Evolutionary conservation across 2,113 vertebrate species (phyloP).

Genomic region (Phaetusa simplex): DNA sequence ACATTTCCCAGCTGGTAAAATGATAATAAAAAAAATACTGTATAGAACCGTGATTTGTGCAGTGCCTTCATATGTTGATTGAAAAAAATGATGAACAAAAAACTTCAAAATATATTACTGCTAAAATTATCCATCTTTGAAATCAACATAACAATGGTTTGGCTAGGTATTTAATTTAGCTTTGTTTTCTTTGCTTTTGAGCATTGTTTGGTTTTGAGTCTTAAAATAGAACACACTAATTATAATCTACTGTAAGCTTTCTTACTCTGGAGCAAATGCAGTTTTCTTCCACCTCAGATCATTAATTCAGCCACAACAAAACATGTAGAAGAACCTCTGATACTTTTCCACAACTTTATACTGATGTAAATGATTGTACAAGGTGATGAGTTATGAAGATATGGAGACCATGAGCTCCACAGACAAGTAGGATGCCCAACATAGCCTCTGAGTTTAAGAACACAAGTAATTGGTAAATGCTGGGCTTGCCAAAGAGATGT

Average conservation of each 20-base stretch:
- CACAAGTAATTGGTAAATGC: not conserved
- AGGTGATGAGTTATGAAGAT: not conserved
- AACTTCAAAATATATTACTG: not conserved
- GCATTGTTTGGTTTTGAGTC: not conserved
- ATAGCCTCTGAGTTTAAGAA: not conserved
- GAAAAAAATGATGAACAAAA: not conserved
- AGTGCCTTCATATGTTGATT: rapidly evolving
- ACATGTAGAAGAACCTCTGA: not conserved
- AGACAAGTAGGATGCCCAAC: not conserved
- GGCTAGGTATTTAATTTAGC: constrained; percentile 10
- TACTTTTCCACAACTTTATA: not conserved
- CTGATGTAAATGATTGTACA: not conserved
- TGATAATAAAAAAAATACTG: not conserved
- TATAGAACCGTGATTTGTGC: not conserved
- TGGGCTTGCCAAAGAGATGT: not conserved
- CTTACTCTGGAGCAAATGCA: not conserved
- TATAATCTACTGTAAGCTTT: not conserved
- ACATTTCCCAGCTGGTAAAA: not conserved
- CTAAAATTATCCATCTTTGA: not conserved
- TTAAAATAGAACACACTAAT: not conserved
- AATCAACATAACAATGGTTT: not conserved
- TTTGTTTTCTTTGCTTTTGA: constrained; percentile 1
- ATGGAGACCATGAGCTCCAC: not conserved
- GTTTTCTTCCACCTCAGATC: not conserved
- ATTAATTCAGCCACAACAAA: not conserved